Evolutionary conservation across 1,140 invertebrate genomes (phyloP), one percentile per base, ranked within the genome.

Genomic region (Drosophila aff.): DNA sequence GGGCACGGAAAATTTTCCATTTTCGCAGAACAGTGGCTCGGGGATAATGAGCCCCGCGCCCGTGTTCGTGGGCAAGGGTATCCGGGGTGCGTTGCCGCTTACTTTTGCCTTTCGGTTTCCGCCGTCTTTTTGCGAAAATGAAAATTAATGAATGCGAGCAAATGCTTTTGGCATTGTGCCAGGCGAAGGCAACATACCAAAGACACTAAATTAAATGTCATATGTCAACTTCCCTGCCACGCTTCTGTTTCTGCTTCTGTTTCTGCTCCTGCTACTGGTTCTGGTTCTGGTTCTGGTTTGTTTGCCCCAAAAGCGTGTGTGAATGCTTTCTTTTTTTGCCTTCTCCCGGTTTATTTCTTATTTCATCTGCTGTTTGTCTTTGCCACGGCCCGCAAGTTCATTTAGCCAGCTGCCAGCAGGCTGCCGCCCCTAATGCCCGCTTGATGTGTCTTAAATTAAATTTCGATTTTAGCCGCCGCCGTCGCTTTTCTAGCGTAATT

Each of bases 161-260:
- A 89, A 89, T 90, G 84, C 69, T 90, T 81, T 72, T 89, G 84
- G 85, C 84, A 90, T 63, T 76, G 81, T 65, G 85, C 85, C 84
- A 90, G 55, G 62, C 62, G 57, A 75, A 84, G 74, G 81, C 81
- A 89, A 89, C 81, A 87, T 78, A 84, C 84, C 84, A 74, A 90
- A 89, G 84, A 89, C 84, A 89, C 77, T 89, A 89, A 89, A 89
- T 90, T 89, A 89, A 89, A 89, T 89, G 84, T 89, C 84, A 89
- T 89, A 89, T 89, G 84, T 89, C 84, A 89, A 89, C 81, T 80
- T 79, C 72, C 55, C 26, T 11, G 40, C 67, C 60, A 40, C 41
- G 38, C 46, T 68, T 47, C 40, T 47, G 40, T 61, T 44, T 61
- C 47, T 62, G 28, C 38, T 66, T 58, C 28, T 41, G 23, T 5